Percentiles rank a stretch among this genome's conserved stretches.
These are phyloP conservation scores for Drosophila hydei DNA, from an alignment of 1,140 invertebrate species.

Conservation along the genomic window DNA sequence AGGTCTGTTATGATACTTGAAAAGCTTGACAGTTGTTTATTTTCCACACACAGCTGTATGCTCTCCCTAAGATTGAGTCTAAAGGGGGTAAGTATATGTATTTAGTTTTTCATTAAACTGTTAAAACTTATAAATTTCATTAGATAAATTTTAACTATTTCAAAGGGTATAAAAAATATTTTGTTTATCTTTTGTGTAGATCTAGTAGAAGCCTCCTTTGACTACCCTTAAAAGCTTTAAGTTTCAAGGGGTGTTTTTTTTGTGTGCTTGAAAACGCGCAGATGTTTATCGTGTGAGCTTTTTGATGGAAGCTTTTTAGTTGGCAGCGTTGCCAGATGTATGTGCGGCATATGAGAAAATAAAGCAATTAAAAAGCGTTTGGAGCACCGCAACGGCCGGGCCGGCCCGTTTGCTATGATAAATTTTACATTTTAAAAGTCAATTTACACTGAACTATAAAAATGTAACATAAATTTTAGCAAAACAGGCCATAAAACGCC, in stretches of 20 bases:
- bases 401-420: constrained; percentile 65
- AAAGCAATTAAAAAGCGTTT: constrained; percentile 60
- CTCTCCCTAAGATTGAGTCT: no score
- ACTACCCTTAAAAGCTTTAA: not conserved
- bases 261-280: constrained; percentile 28
- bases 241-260: constrained; percentile 51
- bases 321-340: constrained; percentile 59
- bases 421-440: constrained; percentile 83
- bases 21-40: constrained; percentile 25
- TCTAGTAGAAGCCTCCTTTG: not conserved
- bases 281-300: constrained; percentile 54
- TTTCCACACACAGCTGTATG: not conserved
- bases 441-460: constrained; percentile 83
- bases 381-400: constrained; percentile 22
- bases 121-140: no score
- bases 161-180: not conserved
- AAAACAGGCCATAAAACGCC: constrained; percentile 78
- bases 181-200: not conserved
- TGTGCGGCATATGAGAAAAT: constrained; percentile 29
- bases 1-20: constrained; percentile 62
- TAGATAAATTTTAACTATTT: no score
- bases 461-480: constrained; percentile 81
- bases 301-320: constrained; percentile 43
- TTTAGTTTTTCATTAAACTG: no score
- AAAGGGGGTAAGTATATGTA: no score